These are phyloP conservation scores for Drosophila seguyi DNA, from an alignment of 1,140 invertebrate genomes.

Conservation along the genomic window DNA sequence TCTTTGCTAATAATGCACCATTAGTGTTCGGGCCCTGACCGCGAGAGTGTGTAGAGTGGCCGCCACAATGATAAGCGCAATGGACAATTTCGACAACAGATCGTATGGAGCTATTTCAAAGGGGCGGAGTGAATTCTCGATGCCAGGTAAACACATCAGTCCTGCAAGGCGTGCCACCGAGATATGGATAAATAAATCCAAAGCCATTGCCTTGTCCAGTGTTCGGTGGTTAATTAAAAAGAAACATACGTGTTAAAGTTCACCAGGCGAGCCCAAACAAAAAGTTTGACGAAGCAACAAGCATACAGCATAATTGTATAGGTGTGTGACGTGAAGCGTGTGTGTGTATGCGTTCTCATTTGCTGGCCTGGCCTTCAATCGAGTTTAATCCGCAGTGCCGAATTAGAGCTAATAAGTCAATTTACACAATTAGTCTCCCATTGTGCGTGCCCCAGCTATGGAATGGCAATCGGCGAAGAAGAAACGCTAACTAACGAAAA, in stretches of 20 bases:
- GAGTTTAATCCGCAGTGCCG: conserved; percentile 61
- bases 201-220: not conserved
- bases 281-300: conserved; percentile 64
- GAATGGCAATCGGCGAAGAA: conserved; percentile 18
- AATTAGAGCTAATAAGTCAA: conserved; percentile 70
- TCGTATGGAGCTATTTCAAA: conserved; percentile 83
- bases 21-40: conserved; percentile 45
- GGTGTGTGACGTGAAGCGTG: conserved; percentile 14
- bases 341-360: conserved; percentile 44
- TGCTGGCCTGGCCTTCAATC: conserved; percentile 71
- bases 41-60: conserved; percentile 46
- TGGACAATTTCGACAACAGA: conserved; percentile 83
- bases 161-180: not conserved
- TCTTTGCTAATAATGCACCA: conserved; percentile 50
- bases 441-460: conserved; percentile 25
- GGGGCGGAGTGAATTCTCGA: conserved; percentile 82
- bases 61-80: conserved; percentile 79
- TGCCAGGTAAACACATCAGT: conserved; percentile 73
- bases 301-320: conserved; percentile 35
- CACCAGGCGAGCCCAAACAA: conserved; percentile 20
- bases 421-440: conserved; percentile 51
- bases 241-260: not conserved
- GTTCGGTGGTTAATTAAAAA: not conserved
- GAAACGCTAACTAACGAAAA: conserved; percentile 26
- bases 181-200: conserved; percentile 1